Evolutionary conservation across 37 sponge, comb jelly and placozoan species (phyloP).

Genomic region (Petrosia ficiformis): DNA sequence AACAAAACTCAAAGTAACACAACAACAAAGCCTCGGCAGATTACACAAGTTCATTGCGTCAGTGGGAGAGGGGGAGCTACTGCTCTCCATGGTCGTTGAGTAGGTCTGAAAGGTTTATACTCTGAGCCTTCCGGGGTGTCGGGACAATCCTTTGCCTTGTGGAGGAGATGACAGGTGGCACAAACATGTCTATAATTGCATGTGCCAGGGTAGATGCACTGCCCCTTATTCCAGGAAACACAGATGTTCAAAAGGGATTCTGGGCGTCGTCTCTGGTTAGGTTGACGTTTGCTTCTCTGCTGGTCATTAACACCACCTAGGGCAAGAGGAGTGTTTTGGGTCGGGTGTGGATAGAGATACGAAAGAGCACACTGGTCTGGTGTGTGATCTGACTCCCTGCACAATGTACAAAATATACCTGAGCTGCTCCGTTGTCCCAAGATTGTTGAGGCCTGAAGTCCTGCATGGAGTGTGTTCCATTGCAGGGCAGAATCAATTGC

Average conservation of each 20-base stretch:
- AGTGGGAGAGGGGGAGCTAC: no score
- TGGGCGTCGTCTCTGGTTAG: background rate
- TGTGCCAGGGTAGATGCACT: background rate
- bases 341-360: background rate
- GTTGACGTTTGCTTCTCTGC: no score
- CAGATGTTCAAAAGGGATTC: background rate
- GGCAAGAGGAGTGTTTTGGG: background rate
- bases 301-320: no score
- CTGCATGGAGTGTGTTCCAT: background rate
- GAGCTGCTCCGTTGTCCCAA: background rate
- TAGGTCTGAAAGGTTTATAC: background rate
- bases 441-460: background rate
- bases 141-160: background rate
- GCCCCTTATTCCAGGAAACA: background rate
- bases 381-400: background rate
- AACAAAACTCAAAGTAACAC: no score
- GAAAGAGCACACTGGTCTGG: background rate
- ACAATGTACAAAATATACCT: background rate
- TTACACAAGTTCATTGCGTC: no score
- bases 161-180: background rate
- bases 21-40: no score
- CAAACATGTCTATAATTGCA: background rate
- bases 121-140: background rate
- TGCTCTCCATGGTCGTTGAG: no score
- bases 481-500: background rate